phyloP scores from a whole-genome alignment of 2,888 invertebrate genomes.

The Pyrrhia umbra region DNA sequence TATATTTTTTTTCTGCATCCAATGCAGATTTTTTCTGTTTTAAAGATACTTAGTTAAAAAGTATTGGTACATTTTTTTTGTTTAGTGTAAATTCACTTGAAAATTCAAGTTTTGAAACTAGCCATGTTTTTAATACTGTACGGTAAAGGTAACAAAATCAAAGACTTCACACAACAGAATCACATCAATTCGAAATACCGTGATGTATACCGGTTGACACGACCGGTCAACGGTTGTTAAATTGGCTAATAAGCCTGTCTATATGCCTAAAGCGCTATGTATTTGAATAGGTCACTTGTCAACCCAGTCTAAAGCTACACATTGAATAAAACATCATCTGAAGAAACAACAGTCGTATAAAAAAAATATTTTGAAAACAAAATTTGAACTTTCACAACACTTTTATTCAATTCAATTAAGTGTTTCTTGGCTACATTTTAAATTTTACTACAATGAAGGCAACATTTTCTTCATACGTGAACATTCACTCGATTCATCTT shows the following conservation, averaged over 20 bases:
- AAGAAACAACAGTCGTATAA: background rate
- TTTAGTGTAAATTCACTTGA: too few species aligned
- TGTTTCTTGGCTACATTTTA: background rate
- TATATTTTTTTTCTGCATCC: background rate
- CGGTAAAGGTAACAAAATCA: constrained; percentile 5
- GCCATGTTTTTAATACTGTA: too few species aligned
- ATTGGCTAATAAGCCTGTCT: constrained; percentile 39
- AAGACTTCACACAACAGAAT: constrained; percentile 3
- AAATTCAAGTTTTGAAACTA: too few species aligned
- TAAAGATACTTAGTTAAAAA: too few species aligned
- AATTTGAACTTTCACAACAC: background rate
- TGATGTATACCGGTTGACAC: constrained; percentile 27
- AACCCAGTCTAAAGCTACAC: background rate
- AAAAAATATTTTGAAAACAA: background rate
- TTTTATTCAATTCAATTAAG: background rate
- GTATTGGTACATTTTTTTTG: too few species aligned
- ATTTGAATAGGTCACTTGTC: constrained; percentile 31
- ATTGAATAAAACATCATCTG: constrained; percentile 16
- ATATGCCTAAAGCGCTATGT: constrained; percentile 30
- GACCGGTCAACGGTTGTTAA: constrained; percentile 22
- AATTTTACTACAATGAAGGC: constrained; percentile 16
- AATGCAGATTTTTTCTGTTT: too few species aligned
- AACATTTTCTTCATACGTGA: constrained; percentile 18
- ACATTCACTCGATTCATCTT: constrained; percentile 30
- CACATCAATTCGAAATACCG: constrained; percentile 6